Conservation (phyloP, 2,797 vertebrate species). For the Crax fasciolata region DNA sequence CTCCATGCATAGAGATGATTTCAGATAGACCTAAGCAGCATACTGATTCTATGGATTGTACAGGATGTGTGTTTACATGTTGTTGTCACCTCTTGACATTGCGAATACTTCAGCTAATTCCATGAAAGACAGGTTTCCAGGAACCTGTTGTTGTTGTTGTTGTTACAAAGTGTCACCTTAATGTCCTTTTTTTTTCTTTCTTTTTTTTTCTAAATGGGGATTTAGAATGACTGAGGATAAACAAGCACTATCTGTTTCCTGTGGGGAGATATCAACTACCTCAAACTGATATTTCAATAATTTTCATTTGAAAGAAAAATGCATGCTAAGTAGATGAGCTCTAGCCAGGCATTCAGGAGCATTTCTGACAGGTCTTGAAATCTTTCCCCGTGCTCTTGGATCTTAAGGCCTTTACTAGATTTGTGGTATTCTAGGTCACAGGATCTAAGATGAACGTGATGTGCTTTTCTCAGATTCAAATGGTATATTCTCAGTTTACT, state of each 20-base stretch:
- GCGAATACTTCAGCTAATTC: neutral
- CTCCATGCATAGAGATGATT: neutral
- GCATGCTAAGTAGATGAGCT: neutral
- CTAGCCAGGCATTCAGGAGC: neutral
- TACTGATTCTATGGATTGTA: neutral
- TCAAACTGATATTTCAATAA: neutral
- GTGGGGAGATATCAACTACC: neutral
- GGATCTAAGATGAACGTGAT: neutral
- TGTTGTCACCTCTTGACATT: neutral
- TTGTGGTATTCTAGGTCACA: neutral
- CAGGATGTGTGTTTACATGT: neutral
- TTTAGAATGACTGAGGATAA: neutral
- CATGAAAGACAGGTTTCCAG: neutral
- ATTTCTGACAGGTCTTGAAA: neutral
- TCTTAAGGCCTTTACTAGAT: neutral
- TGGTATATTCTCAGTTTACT: neutral
- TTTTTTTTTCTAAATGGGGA: neutral
- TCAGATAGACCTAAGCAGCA: neutral
- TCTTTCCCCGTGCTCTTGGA: neutral
- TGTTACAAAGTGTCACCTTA: neutral
- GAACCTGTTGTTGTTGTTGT: neutral
- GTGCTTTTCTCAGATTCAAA: neutral
- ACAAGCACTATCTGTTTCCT: neutral
- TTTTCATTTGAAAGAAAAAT: neutral
- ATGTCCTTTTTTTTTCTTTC: fast-evolving